A percentile compares a stretch with the other conserved stretches of the same genome.
These are phyloP conservation scores for Spheniscus humboldti DNA, from an alignment of 2,797 vertebrate genomes.

Conservation along the genomic window DNA sequence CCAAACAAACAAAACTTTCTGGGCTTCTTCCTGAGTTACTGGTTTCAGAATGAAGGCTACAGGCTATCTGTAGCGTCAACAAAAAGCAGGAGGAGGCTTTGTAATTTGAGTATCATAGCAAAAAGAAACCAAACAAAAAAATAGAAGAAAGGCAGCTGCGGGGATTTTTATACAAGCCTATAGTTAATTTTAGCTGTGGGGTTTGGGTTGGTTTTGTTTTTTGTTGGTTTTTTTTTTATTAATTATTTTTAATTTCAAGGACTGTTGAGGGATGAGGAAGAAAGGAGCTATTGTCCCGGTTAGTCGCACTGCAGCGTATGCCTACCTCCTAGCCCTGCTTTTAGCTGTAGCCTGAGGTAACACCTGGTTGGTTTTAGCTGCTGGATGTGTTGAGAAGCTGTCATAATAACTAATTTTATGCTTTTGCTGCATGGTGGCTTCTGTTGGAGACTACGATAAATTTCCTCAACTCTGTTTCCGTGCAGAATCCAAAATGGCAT, in stretches of 20 bases:
- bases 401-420: not conserved
- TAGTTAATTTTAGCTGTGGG: conserved; percentile 16
- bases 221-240: not conserved
- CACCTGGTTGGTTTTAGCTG: not conserved
- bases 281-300: not conserved
- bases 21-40: not conserved
- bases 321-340: not conserved
- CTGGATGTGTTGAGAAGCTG: not conserved
- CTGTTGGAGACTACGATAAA: not conserved
- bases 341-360: not conserved
- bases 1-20: not conserved
- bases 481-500: not conserved
- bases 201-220: not conserved
- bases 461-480: not conserved
- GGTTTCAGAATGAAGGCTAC: not conserved
- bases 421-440: not conserved
- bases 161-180: not conserved
- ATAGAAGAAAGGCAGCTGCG: not conserved
- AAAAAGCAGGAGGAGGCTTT: not conserved
- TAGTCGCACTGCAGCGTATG: too few species aligned
- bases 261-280: not conserved
- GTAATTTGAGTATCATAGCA: conserved; percentile 9
- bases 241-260: not conserved
- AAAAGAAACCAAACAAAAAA: not conserved
- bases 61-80: not conserved